These are phyloP conservation scores for Araneus ventricosus DNA, from an alignment of 1,140 invertebrate genomes.

Conservation along the genomic window DNA sequence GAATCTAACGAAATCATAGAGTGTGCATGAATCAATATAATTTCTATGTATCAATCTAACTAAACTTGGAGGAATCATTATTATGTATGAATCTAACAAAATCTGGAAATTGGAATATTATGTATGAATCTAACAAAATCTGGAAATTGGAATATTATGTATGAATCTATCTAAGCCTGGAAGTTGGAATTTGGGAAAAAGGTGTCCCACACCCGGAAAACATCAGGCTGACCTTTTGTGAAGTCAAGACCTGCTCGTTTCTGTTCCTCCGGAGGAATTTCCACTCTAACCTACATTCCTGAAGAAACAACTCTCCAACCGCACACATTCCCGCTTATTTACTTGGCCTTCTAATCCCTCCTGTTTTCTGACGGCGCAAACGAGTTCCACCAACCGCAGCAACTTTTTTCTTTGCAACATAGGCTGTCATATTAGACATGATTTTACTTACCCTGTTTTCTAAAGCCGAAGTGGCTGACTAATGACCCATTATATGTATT, in stretches of 20 bases:
- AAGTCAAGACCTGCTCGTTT: constrained; percentile 2
- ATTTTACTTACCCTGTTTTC: not conserved
- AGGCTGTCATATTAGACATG: not conserved
- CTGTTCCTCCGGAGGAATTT: constrained; percentile 22
- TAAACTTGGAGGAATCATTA: too few relatives aligned
- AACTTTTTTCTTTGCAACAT: not conserved
- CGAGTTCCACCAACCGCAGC: not conserved
- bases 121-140: too few relatives aligned
- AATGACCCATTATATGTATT: too few relatives aligned
- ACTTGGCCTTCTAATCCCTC: constrained; percentile 3
- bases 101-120: too few relatives aligned
- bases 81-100: too few relatives aligned
- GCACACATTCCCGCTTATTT: not conserved
- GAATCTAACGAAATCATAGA: too few relatives aligned
- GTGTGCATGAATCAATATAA: too few relatives aligned
- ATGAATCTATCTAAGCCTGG: too few relatives aligned
- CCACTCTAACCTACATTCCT: constrained; percentile 61
- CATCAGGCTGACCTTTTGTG: constrained; percentile 41
- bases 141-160: too few relatives aligned
- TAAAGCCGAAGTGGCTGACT: too few relatives aligned
- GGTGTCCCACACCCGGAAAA: constrained; percentile 49
- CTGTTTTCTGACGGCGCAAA: not conserved
- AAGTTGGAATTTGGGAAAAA: not conserved
- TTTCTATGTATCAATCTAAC: too few relatives aligned
- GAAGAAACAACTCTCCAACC: not conserved